phyloP scores from a whole-genome alignment of 1,140 invertebrate species.

The Adoxophyes honmai region DNA sequence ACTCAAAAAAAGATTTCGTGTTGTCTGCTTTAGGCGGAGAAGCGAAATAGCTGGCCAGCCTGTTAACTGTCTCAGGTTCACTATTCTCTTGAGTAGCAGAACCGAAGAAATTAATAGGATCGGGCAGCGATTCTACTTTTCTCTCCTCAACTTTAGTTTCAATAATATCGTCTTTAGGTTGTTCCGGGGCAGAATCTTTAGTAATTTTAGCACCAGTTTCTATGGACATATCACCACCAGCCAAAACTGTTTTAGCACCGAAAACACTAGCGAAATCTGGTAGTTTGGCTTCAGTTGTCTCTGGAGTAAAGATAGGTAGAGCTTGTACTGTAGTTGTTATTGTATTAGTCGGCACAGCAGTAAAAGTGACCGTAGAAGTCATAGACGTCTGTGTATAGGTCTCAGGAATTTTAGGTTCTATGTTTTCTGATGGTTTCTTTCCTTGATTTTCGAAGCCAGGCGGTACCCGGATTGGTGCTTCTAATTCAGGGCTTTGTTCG shows the following conservation, averaged over 20 bases:
- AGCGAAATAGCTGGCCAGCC: constrained; percentile 62
- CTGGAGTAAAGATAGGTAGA: background rate
- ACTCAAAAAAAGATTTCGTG: constrained; percentile 72
- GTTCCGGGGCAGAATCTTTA: constrained; percentile 14
- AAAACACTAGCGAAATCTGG: constrained; percentile 12
- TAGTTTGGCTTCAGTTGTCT: background rate
- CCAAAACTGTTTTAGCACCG: background rate
- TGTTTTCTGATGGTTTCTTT: constrained; percentile 28
- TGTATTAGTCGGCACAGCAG: background rate
- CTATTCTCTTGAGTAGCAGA: constrained; percentile 19
- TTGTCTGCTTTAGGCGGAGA: constrained; percentile 47
- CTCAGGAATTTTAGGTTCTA: constrained; percentile 30
- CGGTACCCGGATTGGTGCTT: constrained; percentile 33
- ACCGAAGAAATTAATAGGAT: constrained; percentile 51
- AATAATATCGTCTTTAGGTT: background rate
- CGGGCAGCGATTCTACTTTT: constrained; percentile 23
- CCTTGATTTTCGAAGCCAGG: constrained; percentile 61
- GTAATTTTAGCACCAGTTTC: constrained; percentile 5
- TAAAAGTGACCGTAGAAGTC: constrained; percentile 24
- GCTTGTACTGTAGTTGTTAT: background rate
- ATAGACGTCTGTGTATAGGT: constrained; percentile 36
- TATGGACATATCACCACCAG: background rate
- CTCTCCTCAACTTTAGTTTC: background rate
- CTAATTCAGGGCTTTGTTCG: constrained; percentile 20
- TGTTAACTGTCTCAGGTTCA: constrained; percentile 37